Percentiles rank a stretch among this genome's conserved stretches.
phyloP scores from a whole-genome alignment of 2,797 vertebrate species.

The Crypturellus tataupa region DNA sequence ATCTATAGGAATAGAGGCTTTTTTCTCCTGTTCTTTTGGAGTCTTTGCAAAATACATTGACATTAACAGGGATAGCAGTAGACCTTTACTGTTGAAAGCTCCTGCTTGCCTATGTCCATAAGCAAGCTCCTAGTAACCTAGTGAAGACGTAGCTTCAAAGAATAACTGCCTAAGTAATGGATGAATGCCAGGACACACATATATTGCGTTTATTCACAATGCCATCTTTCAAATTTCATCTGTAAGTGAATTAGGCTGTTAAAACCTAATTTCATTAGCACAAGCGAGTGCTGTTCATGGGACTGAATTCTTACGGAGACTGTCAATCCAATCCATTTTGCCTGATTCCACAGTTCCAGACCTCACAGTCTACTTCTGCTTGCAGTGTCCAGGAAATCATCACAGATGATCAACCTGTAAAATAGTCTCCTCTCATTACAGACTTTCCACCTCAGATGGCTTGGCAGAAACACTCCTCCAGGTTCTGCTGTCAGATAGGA shows the following conservation, averaged over 20 bases:
- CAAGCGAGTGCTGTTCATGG: background rate
- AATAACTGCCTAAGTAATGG: constrained; percentile 35
- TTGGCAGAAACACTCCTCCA: background rate
- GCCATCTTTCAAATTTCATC: constrained; percentile 1
- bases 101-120: background rate
- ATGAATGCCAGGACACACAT: background rate
- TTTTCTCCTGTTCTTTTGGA: background rate
- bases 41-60: background rate
- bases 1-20: background rate
- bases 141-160: background rate
- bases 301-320: background rate
- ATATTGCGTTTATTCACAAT: background rate
- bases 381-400: constrained; percentile 13
- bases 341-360: background rate
- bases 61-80: background rate
- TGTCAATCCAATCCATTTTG: background rate
- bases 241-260: background rate
- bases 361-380: background rate
- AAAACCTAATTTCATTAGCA: background rate
- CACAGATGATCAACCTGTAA: constrained; percentile 1
- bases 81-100: background rate
- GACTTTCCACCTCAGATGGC: constrained; percentile 34
- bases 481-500: constrained; percentile 30
- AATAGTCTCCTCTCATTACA: background rate
- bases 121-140: background rate